Conservation (phyloP, 2,797 vertebrate species). For the Podarcis lilfordi region DNA sequence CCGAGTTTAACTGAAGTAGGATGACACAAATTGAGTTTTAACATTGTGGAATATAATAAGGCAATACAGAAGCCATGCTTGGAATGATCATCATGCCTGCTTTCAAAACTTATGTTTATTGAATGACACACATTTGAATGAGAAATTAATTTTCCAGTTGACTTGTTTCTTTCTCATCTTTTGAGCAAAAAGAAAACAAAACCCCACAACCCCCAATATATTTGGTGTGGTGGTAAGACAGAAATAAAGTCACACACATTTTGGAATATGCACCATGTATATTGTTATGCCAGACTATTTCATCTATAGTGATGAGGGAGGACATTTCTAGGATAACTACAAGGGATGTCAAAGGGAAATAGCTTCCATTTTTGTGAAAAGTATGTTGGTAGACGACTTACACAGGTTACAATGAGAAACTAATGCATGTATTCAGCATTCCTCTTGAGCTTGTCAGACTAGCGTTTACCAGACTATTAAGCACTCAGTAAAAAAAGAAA, state of each 20-base stretch:
- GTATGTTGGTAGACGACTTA: background rate
- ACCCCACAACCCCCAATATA: background rate
- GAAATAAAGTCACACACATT: background rate
- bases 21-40: background rate
- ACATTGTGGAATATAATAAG: background rate
- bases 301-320: background rate
- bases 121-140: background rate
- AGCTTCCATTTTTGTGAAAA: background rate
- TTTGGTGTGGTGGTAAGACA: background rate
- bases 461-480: constrained; percentile 5
- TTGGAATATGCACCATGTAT: background rate
- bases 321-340: background rate
- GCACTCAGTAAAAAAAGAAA: background rate
- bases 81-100: background rate
- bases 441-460: background rate
- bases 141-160: background rate
- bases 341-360: background rate
- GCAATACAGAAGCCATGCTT: background rate
- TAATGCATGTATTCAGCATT: background rate
- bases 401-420: background rate
- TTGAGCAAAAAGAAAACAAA: background rate
- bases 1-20: background rate
- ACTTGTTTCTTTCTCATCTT: background rate
- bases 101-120: constrained; percentile 12
- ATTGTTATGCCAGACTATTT: background rate